Percentiles rank a stretch among this genome's conserved stretches.
These are phyloP conservation scores for Lottia gigantea DNA, from an alignment of 2,888 invertebrate genomes.

Conservation along the genomic window DNA sequence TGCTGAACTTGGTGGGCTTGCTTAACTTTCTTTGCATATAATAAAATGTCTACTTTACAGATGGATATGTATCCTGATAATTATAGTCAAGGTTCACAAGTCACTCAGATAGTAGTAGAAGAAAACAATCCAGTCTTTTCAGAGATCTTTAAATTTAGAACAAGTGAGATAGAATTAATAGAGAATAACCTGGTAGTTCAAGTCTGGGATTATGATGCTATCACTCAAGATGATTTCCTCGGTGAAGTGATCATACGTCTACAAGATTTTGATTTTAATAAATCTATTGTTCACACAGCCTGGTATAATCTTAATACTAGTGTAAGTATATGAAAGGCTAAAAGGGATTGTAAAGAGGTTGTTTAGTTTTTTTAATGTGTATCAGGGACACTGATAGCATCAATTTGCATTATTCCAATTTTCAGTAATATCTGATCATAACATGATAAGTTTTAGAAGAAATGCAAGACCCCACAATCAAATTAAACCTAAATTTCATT, in stretches of 20 bases:
- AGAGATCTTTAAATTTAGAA: constrained; percentile 61
- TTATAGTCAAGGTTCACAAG: constrained; percentile 41
- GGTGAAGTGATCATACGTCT: constrained; percentile 57
- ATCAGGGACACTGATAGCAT: too few species aligned
- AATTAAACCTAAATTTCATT: too few species aligned
- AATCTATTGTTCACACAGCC: constrained; percentile 50
- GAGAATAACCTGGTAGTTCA: constrained; percentile 49
- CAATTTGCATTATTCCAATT: too few species aligned
- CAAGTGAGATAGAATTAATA: constrained; percentile 42
- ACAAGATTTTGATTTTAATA: constrained; percentile 46
- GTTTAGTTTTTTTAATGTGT: too few species aligned
- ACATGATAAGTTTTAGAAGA: too few species aligned
- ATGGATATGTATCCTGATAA: constrained; percentile 49
- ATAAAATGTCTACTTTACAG: constrained; percentile 45
- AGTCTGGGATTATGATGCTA: constrained; percentile 56
- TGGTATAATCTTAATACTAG: constrained; percentile 59
- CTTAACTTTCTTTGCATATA: background rate
- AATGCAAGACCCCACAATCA: too few species aligned
- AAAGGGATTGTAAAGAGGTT: too few species aligned
- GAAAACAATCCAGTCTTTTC: constrained; percentile 56
- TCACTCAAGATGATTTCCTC: constrained; percentile 56
- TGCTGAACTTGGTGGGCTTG: background rate
- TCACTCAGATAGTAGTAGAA: constrained; percentile 44
- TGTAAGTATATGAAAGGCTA: constrained; percentile 36
- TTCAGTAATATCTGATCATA: too few species aligned